Conservation (phyloP, 2,888 invertebrate genomes). For the Microdon myrmicae region DNA sequence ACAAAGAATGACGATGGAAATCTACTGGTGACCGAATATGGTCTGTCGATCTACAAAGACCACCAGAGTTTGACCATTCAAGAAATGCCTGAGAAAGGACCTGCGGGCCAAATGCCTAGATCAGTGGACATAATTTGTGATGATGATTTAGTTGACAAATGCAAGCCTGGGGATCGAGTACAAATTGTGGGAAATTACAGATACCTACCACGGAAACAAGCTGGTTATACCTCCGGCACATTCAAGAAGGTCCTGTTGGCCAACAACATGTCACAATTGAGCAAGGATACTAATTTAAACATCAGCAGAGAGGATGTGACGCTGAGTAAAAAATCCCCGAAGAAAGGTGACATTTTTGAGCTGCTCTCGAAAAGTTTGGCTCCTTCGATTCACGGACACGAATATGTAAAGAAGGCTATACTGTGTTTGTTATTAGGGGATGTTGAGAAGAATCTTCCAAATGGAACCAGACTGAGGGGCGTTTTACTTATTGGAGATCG, state of each 20-base stretch:
- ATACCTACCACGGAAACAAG: slow-evolving; percentile 93
- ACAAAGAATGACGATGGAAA: slow-evolving; percentile 99
- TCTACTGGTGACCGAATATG: slow-evolving; percentile 95
- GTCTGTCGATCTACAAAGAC: slow-evolving; percentile 94
- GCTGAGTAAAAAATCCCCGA: slow-evolving; percentile 84
- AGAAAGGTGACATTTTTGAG: slow-evolving; percentile 85
- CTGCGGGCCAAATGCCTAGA: slow-evolving; percentile 95
- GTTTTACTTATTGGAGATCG: slow-evolving; percentile 97
- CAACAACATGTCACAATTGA: slow-evolving; percentile 89
- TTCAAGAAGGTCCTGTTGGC: slow-evolving; percentile 93
- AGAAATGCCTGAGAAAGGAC: slow-evolving; percentile 99
- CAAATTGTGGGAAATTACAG: slow-evolving; percentile 95
- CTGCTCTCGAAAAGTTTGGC: slow-evolving; percentile 91
- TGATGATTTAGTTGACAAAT: slow-evolving; percentile 93
- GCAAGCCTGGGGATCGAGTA: slow-evolving; percentile 97
- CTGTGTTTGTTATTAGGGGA: slow-evolving; percentile 94
- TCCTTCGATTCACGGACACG: slow-evolving; percentile 97
- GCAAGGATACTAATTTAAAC: slow-evolving; percentile 82
- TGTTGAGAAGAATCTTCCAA: slow-evolving; percentile 90
- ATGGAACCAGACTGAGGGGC: slow-evolving; percentile 91
- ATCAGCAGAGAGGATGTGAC: slow-evolving; percentile 89
- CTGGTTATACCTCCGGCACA: slow-evolving; percentile 91
- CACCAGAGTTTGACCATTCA: slow-evolving; percentile 97
- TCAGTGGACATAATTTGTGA: slow-evolving; percentile 95
- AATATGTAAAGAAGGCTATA: slow-evolving; percentile 95